These are phyloP conservation scores for Scaptomyza graminum DNA, from an alignment of 1,140 invertebrate genomes.

Conservation along the genomic window DNA sequence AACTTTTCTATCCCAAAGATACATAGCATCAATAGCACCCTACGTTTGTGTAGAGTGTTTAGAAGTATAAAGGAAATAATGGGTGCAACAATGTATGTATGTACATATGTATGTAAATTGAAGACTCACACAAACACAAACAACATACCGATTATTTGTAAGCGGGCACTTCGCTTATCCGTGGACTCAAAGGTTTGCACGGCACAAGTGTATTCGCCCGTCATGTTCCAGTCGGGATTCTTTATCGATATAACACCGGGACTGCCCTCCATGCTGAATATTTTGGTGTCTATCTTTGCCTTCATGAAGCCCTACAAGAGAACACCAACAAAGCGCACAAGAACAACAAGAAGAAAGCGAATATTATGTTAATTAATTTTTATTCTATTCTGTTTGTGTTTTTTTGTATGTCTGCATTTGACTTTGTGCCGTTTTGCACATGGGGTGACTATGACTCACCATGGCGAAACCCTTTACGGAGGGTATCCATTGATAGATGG, in stretches of 20 bases:
- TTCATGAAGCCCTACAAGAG: conserved; percentile 80
- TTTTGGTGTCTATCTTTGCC: conserved; percentile 82
- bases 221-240: conserved; percentile 83
- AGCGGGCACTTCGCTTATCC: conserved; percentile 82
- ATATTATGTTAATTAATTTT: conserved; percentile 72
- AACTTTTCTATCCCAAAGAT: not conserved
- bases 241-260: conserved; percentile 83
- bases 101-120: conserved; percentile 32
- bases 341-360: conserved; percentile 41
- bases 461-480: conserved; percentile 81
- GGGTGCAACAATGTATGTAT: conserved; percentile 2
- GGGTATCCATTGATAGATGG: conserved; percentile 84
- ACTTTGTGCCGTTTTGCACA: conserved; percentile 8
- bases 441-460: conserved; percentile 67
- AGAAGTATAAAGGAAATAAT: conserved; percentile 24
- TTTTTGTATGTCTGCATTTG: not conserved
- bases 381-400: conserved; percentile 30
- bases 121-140: conserved; percentile 27
- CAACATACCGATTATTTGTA: conserved; percentile 83
- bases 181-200: conserved; percentile 83
- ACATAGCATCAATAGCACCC: not conserved
- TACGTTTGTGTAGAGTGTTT: not conserved
- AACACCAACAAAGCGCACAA: conserved; percentile 3
- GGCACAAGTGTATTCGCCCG: conserved; percentile 83
- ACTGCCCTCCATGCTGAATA: conserved; percentile 77